Evolutionary conservation across 2,113 vertebrate genomes (phyloP), one percentile per base, ranked within the genome.

Genomic region (Trichomycterus rosablanca): DNA sequence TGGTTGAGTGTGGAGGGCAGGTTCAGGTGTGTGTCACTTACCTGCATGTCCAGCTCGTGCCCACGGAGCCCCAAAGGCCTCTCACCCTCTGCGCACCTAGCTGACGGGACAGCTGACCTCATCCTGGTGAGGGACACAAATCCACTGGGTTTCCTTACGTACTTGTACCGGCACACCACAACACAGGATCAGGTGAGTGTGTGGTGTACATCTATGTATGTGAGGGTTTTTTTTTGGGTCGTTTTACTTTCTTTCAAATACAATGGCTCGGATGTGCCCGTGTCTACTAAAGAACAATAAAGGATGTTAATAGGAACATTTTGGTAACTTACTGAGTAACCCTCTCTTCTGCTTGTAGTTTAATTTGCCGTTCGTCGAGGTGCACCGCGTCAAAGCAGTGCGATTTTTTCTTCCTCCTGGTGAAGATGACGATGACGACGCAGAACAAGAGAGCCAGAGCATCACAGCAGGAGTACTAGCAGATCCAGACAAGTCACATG

Each of bases 11-110:
- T 90, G 64, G 83, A 87, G 72, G 81, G 84, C 37, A 68, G 64
- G 70, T 83, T 86, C 77, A 75, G 81, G 74, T 88, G 85, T 12
- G 71, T 91, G 60, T 89, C 87, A 2, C 78, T 92, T 67, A 89
- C 89, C 7, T 87, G 85, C 48, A 91, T 92, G 85, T 90, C 88
- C 74, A 87, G 90, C 72, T 88, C 87, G 4, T 91, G 89, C 66
- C 84, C 88, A 22, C 84, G 69, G 67, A 90, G 89, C 62, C 89
- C 87, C 3, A 71, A 80, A 45, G 90, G 89, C 16, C 84, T 92
- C 14, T 92, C 89, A 0, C 90, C 89, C 0, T 82, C 86, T 0
- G 89, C 89, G 18, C 90, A 92, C 69, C 76, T 92, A 72, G 90
- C 90, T 0, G 89, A 91, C 0, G 89, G 90, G 15, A 90, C 88